Base-by-base conservation (phyloP, 2,113 vertebrate genomes). In the Nycticorax nycticorax region DNA sequence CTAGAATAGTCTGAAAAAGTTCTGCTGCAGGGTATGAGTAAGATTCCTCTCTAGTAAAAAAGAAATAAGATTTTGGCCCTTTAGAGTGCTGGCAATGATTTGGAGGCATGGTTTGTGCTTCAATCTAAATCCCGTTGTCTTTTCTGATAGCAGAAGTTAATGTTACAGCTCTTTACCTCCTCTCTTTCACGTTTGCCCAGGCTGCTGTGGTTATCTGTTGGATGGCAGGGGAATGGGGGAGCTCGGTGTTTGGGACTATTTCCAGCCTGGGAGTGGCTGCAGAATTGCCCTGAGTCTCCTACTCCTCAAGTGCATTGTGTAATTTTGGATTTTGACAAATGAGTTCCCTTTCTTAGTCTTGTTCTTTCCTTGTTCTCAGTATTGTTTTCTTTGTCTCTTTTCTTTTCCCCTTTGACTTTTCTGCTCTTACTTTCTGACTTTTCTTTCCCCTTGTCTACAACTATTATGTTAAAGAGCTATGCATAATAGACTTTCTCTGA, bases 381-480 rank as follows among this genome's bases (percentile, higher is more conserved):
- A 52, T 75, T 91, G 82, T 89, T 91, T 68, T 50, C 53, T 79
- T 93, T 33, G 26, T 75, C 48, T 71, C 28, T 84, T 84, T 59
- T 85, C 52, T 50, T 86, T 73, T 28, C 35, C 17, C 28, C 21
- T 85, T 74, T 66, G 72, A 66, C 64, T 94, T 85, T 56, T 14
- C 80, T 88, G 39, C 64, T 27, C 57, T 83, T 67, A 74, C 83
- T 75, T 89, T 94, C 72, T 95, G 74, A 85, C 66, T 88, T 82
- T 91, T 57, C 73, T 84, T 93, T 79, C 82, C 56, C 74, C 72
- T 95, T 95, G 95, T 94, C 75, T 76, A 53, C 85, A 96, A 84
- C 76, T 81, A 18, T 41, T 78, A 91, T 33, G 24, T 95, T 93
- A 76, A 95, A 81, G 33, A 85, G 84, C 53, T 37, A 7, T 63